Evolutionary conservation across 2,797 vertebrate genomes (phyloP).

Genomic region (Enteromius trimaculatus): DNA sequence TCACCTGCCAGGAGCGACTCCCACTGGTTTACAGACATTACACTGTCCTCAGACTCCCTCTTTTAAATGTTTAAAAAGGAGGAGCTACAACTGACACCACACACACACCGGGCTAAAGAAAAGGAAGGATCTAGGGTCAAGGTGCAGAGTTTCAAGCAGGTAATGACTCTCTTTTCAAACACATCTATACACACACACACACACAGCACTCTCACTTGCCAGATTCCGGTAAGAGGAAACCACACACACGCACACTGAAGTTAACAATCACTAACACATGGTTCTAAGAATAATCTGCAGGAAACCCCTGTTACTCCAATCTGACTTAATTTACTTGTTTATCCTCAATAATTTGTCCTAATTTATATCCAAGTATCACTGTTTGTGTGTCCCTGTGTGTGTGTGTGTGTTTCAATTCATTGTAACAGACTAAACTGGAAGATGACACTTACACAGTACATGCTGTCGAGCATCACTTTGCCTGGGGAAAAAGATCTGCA

Average conservation of each 20-base stretch:
- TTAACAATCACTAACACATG: slow-evolving; percentile 22
- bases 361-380: neutral
- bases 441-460: neutral
- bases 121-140: slow-evolving; percentile 43
- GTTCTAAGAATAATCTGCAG: slow-evolving; percentile 21
- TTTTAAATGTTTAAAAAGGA: slow-evolving; percentile 38
- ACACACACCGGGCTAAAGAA: slow-evolving; percentile 20
- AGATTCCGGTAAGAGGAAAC: slow-evolving; percentile 48
- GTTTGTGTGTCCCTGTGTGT: neutral
- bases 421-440: neutral
- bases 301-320: neutral
- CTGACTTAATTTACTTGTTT: slow-evolving; percentile 12
- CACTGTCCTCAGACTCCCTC: neutral
- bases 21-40: slow-evolving; percentile 20
- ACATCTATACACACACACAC: neutral
- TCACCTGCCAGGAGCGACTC: slow-evolving; percentile 8
- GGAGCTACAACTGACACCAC: slow-evolving; percentile 44
- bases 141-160: slow-evolving; percentile 60
- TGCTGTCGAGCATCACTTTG: neutral
- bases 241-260: neutral
- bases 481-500: neutral
- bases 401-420: neutral
- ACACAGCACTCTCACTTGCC: slow-evolving; percentile 15
- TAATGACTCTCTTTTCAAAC: slow-evolving; percentile 49
- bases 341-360: neutral